Percentiles rank a stretch among this genome's conserved stretches.
phyloP scores from a whole-genome alignment of 2,113 vertebrate species.

The Lasiurus cinereus region DNA sequence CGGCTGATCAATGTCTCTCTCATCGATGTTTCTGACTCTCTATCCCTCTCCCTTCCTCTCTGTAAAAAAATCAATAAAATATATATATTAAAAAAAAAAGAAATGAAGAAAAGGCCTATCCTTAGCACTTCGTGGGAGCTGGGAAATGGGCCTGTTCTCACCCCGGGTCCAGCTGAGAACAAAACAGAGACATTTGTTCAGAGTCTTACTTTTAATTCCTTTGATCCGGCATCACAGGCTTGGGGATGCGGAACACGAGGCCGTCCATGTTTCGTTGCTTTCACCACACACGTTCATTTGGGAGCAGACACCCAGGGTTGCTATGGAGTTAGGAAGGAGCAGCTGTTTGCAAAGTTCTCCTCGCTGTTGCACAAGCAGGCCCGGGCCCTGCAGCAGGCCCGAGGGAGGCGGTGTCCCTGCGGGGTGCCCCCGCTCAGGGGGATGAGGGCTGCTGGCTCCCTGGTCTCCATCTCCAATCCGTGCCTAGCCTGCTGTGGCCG shows the following conservation, averaged over 20 bases:
- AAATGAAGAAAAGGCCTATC: not conserved
- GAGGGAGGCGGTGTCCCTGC: not conserved
- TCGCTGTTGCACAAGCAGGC: not conserved
- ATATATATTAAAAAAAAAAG: no score
- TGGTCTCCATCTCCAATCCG: conserved; percentile 67
- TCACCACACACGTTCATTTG: not conserved
- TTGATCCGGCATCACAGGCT: not conserved
- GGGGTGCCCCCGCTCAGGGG: not conserved
- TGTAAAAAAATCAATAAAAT: no score
- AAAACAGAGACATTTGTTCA: not conserved
- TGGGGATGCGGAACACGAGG: not conserved
- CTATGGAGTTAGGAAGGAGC: not conserved
- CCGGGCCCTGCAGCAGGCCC: not conserved
- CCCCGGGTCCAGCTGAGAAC: not conserved
- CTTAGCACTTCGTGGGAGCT: not conserved
- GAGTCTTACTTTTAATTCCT: not conserved
- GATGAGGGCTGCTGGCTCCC: not conserved
- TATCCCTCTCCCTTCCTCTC: no score
- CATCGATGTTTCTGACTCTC: no score
- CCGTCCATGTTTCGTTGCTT: not conserved
- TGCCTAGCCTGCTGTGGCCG: conserved; percentile 62
- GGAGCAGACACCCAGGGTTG: conserved; percentile 3
- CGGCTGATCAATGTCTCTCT: no score
- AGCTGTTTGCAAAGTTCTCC: not conserved
- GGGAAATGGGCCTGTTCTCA: not conserved